phyloP scores from a whole-genome alignment of 2,113 vertebrate genomes.

The Oreochromis niloticus region DNA sequence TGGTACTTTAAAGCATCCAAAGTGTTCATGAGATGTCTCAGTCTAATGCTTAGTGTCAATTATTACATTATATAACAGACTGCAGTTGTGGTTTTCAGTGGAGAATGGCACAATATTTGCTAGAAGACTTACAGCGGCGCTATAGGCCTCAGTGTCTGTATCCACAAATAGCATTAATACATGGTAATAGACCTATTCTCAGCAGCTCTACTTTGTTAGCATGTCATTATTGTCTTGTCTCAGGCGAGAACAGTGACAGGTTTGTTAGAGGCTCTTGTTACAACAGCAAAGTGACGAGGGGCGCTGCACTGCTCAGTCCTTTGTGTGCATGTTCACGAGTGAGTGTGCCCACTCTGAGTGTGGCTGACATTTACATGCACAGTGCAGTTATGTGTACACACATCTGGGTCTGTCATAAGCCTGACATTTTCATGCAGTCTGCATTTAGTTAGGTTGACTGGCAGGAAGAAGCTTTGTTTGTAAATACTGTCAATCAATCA shows the following conservation, averaged over 20 bases:
- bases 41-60: not conserved
- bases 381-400: not conserved
- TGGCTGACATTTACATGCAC: conserved; percentile 30
- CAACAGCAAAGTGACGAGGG: not conserved
- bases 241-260: not conserved
- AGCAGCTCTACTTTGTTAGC: conserved; percentile 4
- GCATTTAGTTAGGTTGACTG: conserved; percentile 48
- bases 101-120: not conserved
- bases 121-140: not conserved
- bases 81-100: not conserved
- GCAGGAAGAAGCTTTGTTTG: conserved; percentile 46
- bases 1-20: not conserved
- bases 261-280: conserved; percentile 36
- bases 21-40: not conserved
- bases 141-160: not conserved
- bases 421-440: conserved; percentile 62
- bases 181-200: conserved; percentile 9
- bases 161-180: not conserved
- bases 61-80: not conserved
- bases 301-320: not conserved
- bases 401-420: conserved; percentile 7
- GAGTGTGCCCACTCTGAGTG: not conserved
- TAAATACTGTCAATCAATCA: conserved; percentile 66
- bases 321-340: not conserved
- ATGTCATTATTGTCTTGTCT: conserved; percentile 23